phyloP scores from a whole-genome alignment of 2,888 invertebrate species.

The Tyria jacobaeae region DNA sequence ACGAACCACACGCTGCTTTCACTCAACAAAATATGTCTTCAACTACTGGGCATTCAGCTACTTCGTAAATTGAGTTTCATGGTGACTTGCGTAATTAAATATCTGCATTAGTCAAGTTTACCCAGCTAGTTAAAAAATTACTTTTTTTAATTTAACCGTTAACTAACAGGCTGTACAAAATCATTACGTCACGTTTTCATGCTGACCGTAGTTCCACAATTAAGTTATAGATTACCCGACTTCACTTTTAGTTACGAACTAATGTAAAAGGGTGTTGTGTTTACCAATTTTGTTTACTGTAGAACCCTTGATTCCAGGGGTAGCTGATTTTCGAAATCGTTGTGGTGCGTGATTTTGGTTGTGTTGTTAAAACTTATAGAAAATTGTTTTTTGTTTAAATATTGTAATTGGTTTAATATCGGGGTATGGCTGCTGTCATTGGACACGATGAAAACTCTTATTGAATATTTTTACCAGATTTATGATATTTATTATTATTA shows the following conservation, averaged over 20 bases:
- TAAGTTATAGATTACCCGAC: slow-evolving; percentile 47
- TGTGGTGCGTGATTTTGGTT: slow-evolving; percentile 6
- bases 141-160: slow-evolving; percentile 14
- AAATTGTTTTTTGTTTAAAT: neutral
- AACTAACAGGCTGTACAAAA: slow-evolving; percentile 13
- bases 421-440: neutral
- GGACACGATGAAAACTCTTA: no score
- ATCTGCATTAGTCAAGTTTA: neutral
- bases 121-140: slow-evolving; percentile 12
- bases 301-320: slow-evolving; percentile 39
- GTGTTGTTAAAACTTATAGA: neutral
- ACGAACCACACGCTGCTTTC: neutral
- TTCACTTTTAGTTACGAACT: slow-evolving; percentile 47
- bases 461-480: no score
- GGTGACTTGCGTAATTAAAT: neutral
- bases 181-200: slow-evolving; percentile 12
- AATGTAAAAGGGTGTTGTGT: slow-evolving; percentile 51
- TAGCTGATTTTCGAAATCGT: slow-evolving; percentile 42
- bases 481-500: no score
- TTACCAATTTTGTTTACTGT: slow-evolving; percentile 46
- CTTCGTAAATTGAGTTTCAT: neutral
- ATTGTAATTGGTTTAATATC: neutral
- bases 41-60: neutral
- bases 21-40: no score
- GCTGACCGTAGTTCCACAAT: slow-evolving; percentile 42